These are phyloP conservation scores for Proctacanthus coquilletti DNA, from an alignment of 1,140 invertebrate species.

Conservation along the genomic window DNA sequence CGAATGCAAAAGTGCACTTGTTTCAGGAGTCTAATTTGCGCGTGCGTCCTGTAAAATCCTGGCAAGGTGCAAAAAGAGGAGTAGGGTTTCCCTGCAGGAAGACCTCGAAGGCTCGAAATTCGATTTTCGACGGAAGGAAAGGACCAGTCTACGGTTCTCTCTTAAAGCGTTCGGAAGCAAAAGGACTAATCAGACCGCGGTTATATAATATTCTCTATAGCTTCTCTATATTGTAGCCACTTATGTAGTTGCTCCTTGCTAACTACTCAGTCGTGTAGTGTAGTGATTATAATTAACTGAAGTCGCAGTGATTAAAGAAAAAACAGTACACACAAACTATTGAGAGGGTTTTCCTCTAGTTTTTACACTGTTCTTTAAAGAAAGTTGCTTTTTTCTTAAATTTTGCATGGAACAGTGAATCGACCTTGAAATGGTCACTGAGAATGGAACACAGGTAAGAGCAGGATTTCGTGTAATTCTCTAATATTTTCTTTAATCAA, in stretches of 20 bases:
- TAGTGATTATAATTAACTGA: too few species aligned
- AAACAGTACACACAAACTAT: too few species aligned
- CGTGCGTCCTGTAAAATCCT: neutral
- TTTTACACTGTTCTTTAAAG: too few species aligned
- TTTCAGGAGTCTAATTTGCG: neutral
- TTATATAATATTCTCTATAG: constrained; percentile 1
- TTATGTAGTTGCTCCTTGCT: too few species aligned
- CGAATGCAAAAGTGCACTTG: too few species aligned
- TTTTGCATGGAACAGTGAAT: neutral
- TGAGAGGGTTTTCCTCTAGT: too few species aligned
- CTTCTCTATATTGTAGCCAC: too few species aligned
- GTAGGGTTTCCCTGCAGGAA: neutral
- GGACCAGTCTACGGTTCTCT: neutral
- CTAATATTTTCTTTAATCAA: too few species aligned
- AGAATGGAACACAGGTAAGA: neutral
- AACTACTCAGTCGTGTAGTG: too few species aligned
- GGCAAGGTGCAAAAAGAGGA: neutral
- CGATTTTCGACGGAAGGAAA: too few species aligned
- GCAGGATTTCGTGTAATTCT: neutral
- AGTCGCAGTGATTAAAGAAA: too few species aligned
- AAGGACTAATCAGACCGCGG: neutral
- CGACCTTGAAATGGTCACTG: neutral
- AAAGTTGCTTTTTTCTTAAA: neutral
- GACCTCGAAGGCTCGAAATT: too few species aligned
- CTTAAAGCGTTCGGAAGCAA: neutral